Evolutionary conservation across 2,113 vertebrate species (phyloP).

Genomic region (Gymnorhina tibicen): DNA sequence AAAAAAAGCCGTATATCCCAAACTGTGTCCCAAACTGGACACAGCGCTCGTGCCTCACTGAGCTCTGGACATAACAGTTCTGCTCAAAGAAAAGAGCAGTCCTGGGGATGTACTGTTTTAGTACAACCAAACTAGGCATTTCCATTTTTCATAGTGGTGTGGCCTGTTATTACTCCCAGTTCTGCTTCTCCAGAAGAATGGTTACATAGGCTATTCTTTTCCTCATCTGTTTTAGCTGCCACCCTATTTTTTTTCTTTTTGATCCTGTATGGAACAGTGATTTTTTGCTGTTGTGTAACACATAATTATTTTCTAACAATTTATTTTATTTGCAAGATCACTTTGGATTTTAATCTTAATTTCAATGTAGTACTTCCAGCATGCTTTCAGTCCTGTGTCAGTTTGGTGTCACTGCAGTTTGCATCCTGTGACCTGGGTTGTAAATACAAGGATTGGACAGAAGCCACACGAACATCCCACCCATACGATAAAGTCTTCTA

Average conservation of each 20-base stretch:
- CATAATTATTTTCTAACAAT: neutral
- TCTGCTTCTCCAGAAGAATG: neutral
- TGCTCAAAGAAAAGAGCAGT: neutral
- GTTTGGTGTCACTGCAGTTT: neutral
- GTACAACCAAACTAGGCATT: neutral
- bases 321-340: neutral
- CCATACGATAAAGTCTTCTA: neutral
- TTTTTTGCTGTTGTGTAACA: neutral
- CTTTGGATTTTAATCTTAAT: neutral
- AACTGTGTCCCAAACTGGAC: neutral
- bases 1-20: neutral
- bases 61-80: neutral
- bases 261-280: neutral
- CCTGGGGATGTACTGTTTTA: neutral
- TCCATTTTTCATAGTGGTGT: neutral
- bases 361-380: neutral
- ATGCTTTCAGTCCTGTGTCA: neutral
- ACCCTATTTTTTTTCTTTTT: neutral
- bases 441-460: neutral
- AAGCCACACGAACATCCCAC: neutral
- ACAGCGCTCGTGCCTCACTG: neutral
- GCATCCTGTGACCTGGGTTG: neutral
- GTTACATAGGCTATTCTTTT: too few species aligned
- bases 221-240: neutral
- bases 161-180: neutral